phyloP scores from a whole-genome alignment of 2,797 vertebrate genomes.

The Falco rusticolus region DNA sequence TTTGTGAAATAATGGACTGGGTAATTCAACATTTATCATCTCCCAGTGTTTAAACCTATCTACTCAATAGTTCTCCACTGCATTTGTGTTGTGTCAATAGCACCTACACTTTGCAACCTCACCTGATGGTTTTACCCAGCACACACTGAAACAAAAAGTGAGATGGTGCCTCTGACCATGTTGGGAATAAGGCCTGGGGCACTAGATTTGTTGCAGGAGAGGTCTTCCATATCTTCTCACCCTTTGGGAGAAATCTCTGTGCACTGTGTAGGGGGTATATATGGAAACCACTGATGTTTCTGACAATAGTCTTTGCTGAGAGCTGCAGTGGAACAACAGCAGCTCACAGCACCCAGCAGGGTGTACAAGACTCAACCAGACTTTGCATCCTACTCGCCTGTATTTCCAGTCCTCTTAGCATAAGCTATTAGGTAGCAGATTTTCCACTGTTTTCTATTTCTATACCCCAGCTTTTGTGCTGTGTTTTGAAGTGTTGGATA shows the following conservation, averaged over 20 bases:
- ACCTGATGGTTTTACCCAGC: neutral
- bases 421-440: neutral
- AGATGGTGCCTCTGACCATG: neutral
- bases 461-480: neutral
- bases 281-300: neutral
- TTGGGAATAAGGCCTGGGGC: neutral
- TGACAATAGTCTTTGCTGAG: accelerated
- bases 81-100: neutral
- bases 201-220: neutral
- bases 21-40: neutral
- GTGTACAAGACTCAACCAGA: neutral
- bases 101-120: neutral
- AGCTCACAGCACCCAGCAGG: neutral
- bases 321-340: neutral
- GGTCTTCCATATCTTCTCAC: neutral
- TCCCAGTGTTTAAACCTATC: neutral
- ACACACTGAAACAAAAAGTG: neutral
- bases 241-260: neutral
- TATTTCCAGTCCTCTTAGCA: neutral
- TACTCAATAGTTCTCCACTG: neutral
- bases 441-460: constrained; percentile 8
- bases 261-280: neutral
- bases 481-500: neutral
- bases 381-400: neutral
- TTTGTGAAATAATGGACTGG: neutral